Evolutionary conservation across 2,113 vertebrate genomes (phyloP).

Genomic region (Leptosomus discolor): DNA sequence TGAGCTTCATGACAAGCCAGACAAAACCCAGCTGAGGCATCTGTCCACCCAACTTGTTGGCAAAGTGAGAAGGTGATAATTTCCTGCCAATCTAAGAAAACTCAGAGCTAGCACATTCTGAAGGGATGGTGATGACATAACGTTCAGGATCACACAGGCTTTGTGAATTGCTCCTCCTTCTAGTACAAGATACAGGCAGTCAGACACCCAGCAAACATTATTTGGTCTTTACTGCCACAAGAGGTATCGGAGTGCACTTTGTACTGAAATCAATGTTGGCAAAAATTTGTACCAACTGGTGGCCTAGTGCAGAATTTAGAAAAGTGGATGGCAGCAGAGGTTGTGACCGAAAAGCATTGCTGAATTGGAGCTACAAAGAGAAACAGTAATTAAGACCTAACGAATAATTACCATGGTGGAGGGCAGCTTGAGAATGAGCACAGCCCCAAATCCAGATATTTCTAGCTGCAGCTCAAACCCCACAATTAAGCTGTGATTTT

Average conservation of each 20-base stretch:
- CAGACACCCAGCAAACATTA: neutral
- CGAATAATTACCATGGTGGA: neutral
- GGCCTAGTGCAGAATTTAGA: neutral
- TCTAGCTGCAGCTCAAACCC: constrained; percentile 43
- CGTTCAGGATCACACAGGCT: neutral
- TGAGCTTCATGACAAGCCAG: neutral
- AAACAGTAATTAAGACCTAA: constrained; percentile 35
- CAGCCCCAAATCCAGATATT: constrained; percentile 41
- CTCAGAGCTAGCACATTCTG: neutral
- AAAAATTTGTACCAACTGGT: neutral
- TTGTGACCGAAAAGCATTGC: neutral
- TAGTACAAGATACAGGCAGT: neutral
- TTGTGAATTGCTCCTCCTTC: neutral
- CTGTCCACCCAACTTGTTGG: neutral
- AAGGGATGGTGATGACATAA: neutral
- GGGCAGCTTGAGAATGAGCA: neutral
- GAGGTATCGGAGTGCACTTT: neutral
- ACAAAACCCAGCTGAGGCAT: neutral
- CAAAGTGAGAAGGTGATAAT: neutral
- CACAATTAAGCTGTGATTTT: constrained; percentile 57
- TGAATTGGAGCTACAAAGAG: neutral
- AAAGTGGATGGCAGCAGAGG: neutral
- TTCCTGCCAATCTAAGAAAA: neutral
- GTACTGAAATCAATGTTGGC: neutral
- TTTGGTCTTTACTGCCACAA: neutral